Conservation (phyloP, 1,140 invertebrate genomes). For the Drosophila novamexicana region DNA sequence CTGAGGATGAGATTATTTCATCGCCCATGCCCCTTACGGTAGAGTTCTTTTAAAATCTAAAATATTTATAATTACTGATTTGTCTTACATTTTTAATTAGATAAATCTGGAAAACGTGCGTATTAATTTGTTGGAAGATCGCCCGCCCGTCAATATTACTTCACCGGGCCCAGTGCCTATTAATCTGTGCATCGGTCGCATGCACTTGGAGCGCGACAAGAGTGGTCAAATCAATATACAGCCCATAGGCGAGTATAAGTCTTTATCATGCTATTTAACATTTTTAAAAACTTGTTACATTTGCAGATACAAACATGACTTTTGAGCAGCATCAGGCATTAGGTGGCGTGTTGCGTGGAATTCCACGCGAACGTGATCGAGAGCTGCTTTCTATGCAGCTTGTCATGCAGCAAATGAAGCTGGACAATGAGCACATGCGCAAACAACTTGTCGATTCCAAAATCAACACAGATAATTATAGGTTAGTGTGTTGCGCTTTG, state of each 20-base stretch:
- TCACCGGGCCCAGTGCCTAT: conserved; percentile 92
- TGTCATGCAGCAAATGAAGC: conserved; percentile 85
- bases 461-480: conserved; percentile 88
- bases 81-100: conserved; percentile 82
- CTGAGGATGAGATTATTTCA: conserved; percentile 92
- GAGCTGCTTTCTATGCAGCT: conserved; percentile 85
- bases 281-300: background rate
- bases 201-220: conserved; percentile 88
- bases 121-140: conserved; percentile 91
- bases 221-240: conserved; percentile 91
- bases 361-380: conserved; percentile 82
- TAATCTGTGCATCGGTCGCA: conserved; percentile 89
- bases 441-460: conserved; percentile 87
- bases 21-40: conserved; percentile 92
- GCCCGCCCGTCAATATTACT: conserved; percentile 92
- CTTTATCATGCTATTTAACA: background rate
- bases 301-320: conserved; percentile 64
- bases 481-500: conserved; percentile 66
- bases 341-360: conserved; percentile 55
- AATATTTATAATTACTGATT: conserved; percentile 19
- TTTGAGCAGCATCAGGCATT: conserved; percentile 48
- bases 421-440: conserved; percentile 88
- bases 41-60: conserved; percentile 40
- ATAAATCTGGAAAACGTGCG: conserved; percentile 89
- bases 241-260: conserved; percentile 82